Percentiles rank a stretch among this genome's conserved stretches.
These are phyloP conservation scores for Piezodorus guildinii DNA, from an alignment of 1,140 invertebrate genomes.

Conservation along the genomic window DNA sequence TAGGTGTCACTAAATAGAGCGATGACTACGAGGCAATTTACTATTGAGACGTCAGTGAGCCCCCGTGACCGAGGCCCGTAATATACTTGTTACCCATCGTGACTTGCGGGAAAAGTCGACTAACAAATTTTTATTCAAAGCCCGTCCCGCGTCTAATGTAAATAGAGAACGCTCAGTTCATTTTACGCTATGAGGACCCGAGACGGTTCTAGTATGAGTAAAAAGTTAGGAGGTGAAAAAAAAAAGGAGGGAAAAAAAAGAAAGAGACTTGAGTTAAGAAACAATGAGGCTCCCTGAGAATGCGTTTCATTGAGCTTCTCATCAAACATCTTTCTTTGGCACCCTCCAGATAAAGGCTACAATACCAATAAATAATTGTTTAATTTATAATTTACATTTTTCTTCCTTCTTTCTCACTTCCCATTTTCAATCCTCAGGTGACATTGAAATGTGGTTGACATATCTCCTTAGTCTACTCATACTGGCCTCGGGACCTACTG, in stretches of 20 bases:
- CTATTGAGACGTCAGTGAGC: not conserved
- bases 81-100: constrained; percentile 7
- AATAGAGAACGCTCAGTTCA: constrained; percentile 4
- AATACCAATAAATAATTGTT: too few relatives aligned
- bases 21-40: not conserved
- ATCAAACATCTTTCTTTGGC: too few relatives aligned
- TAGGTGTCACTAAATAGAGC: too few relatives aligned
- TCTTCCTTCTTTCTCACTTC: too few relatives aligned
- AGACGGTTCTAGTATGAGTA: not conserved
- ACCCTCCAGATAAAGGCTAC: too few relatives aligned
- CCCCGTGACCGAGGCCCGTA: constrained; percentile 2
- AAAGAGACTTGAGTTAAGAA: constrained; percentile 23
- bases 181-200: constrained; percentile 6
- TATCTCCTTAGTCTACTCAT: too few relatives aligned
- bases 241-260: not conserved
- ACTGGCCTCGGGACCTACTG: too few relatives aligned
- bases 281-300: constrained; percentile 4
- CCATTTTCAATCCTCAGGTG: too few relatives aligned
- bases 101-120: not conserved
- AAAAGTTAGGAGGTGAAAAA: not conserved
- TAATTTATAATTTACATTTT: too few relatives aligned
- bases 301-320: too few relatives aligned
- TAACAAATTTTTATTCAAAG: constrained; percentile 8
- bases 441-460: too few relatives aligned
- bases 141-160: not conserved